These are phyloP conservation scores for Neofelis nebulosa DNA, from an alignment of 2,113 vertebrate genomes.

Conservation along the genomic window DNA sequence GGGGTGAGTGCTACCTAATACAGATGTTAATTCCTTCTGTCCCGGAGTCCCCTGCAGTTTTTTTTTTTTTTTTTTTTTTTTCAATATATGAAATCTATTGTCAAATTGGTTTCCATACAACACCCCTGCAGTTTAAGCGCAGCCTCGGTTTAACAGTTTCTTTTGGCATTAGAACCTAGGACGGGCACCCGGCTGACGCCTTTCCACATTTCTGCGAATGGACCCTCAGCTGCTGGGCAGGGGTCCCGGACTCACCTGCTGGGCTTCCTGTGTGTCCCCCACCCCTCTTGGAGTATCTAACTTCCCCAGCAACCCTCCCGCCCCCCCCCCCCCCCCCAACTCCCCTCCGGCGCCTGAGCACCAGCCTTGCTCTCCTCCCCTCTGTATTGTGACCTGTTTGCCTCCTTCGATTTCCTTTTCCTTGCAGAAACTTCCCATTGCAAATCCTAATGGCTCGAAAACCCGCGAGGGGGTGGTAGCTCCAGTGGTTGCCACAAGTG, in stretches of 20 bases:
- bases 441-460: neutral
- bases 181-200: too few relatives aligned
- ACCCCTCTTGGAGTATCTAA: neutral
- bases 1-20: fast-evolving
- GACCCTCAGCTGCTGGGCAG: neutral
- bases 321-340: too few relatives aligned
- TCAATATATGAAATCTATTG: too few relatives aligned
- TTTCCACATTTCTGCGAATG: neutral
- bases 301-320: neutral
- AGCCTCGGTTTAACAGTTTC: neutral
- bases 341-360: too few relatives aligned
- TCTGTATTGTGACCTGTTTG: neutral
- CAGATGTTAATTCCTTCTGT: neutral
- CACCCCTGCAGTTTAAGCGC: neutral
- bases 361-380: neutral
- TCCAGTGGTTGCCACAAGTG: neutral
- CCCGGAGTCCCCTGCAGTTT: neutral
- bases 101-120: too few relatives aligned
- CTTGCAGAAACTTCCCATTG: neutral
- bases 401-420: neutral
- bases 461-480: neutral
- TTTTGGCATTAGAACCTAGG: neutral
- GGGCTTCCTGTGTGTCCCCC: neutral
- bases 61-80: too few relatives aligned
- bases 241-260: neutral